Percentiles rank a stretch among this genome's conserved stretches.
These are phyloP conservation scores for Pollenia griseotomentosa DNA, from an alignment of 2,888 invertebrate genomes.

Conservation along the genomic window DNA sequence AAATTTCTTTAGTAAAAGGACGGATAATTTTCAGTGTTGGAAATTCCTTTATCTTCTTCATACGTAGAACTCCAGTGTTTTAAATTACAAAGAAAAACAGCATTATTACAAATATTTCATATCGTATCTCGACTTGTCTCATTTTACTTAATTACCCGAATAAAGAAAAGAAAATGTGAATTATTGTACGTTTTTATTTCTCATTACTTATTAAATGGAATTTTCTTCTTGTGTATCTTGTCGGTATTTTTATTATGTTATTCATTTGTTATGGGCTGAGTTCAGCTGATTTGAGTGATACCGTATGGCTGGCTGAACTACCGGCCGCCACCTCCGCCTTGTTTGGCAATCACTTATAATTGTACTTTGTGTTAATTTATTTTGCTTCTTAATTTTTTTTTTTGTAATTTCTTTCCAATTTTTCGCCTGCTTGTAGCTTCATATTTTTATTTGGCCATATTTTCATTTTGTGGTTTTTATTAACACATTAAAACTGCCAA, in stretches of 20 bases:
- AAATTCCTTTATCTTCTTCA: too few relatives aligned
- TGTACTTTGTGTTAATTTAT: conserved; percentile 62
- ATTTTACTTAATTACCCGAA: conserved; percentile 29
- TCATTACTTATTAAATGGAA: conserved; percentile 4
- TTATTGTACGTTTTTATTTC: conserved; percentile 25
- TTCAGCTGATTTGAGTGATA: conserved; percentile 49
- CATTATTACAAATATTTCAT: neutral
- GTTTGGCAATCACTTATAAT: conserved; percentile 39
- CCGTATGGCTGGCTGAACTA: conserved; percentile 45
- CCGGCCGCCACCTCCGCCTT: conserved; percentile 26
- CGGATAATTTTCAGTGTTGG: too few relatives aligned
- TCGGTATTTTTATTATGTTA: conserved; percentile 4
- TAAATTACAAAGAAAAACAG: neutral
- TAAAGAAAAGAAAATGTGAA: conserved; percentile 38
- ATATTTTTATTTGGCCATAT: conserved; percentile 30
- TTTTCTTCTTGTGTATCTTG: neutral
- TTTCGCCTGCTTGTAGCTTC: neutral
- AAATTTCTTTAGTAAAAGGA: too few relatives aligned
- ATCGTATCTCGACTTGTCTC: neutral
- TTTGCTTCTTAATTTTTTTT: conserved; percentile 5
- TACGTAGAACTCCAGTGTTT: too few relatives aligned
- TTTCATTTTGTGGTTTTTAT: conserved; percentile 59
- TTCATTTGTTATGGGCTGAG: conserved; percentile 27
- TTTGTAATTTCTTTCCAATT: neutral
- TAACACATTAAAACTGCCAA: conserved; percentile 65